These are phyloP conservation scores for Acrocephalus scirpaceus DNA, from an alignment of 2,797 vertebrate species.

Conservation along the genomic window DNA sequence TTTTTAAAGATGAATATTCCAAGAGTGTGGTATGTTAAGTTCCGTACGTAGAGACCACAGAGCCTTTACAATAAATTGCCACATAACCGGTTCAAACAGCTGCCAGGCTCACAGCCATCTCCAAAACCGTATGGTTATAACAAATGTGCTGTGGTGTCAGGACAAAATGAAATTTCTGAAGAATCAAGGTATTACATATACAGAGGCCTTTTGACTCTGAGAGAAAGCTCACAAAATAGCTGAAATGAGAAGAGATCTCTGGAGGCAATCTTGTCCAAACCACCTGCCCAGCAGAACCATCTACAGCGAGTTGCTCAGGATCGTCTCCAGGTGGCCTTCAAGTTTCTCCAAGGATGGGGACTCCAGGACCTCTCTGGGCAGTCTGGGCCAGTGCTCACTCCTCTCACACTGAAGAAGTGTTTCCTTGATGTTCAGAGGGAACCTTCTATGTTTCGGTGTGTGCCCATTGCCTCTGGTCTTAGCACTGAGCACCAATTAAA, in stretches of 20 bases:
- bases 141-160: not conserved
- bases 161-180: not conserved
- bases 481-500: not conserved
- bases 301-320: not conserved
- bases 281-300: not conserved
- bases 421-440: not conserved
- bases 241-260: not conserved
- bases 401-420: not conserved
- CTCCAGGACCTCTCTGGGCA: not conserved
- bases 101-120: not conserved
- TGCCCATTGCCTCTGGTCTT: not conserved
- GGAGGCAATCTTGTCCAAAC: not conserved
- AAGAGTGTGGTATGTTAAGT: not conserved
- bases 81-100: not conserved
- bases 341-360: not conserved
- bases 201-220: not conserved
- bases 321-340: accelerated
- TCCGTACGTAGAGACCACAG: not conserved
- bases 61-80: not conserved
- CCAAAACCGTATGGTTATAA: not conserved
- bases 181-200: not conserved
- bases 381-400: accelerated
- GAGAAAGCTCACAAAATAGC: not conserved
- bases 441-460: not conserved
- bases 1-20: not conserved